Conservation (phyloP, 1,140 invertebrate genomes). For the Temnothorax longispinosus region DNA sequence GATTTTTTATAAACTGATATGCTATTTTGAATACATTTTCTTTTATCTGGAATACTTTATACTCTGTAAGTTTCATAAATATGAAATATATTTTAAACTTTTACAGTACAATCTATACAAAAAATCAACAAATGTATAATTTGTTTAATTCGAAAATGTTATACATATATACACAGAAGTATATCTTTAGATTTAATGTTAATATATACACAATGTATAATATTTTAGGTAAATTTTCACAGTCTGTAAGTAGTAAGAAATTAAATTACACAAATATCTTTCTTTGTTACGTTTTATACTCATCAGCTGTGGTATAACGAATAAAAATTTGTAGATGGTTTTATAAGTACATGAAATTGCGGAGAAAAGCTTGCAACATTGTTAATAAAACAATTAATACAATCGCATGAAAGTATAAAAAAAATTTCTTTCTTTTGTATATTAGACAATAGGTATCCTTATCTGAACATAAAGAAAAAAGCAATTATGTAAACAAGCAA, state of each 20-base stretch:
- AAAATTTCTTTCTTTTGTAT: conserved; percentile 32
- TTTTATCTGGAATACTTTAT: conserved; percentile 64
- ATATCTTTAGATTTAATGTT: conserved; percentile 56
- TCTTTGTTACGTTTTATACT: conserved; percentile 67
- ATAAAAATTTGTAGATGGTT: conserved; percentile 54
- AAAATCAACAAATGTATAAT: conserved; percentile 31
- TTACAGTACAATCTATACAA: conserved; percentile 38
- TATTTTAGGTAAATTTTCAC: conserved; percentile 47
- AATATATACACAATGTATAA: conserved; percentile 44
- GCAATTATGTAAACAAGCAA: conserved; percentile 44
- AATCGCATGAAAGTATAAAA: background rate
- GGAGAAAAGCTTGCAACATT: conserved; percentile 41
- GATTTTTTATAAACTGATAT: conserved; percentile 61
- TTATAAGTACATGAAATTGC: conserved; percentile 27
- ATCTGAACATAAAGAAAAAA: conserved; percentile 29
- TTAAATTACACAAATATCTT: conserved; percentile 37
- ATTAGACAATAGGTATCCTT: background rate
- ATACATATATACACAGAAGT: conserved; percentile 30
- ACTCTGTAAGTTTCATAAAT: conserved; percentile 63
- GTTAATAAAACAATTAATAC: conserved; percentile 29
- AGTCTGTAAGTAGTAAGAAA: conserved; percentile 56
- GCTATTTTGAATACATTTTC: conserved; percentile 67
- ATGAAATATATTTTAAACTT: conserved; percentile 37
- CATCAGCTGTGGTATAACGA: conserved; percentile 57
- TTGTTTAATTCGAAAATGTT: conserved; percentile 36